Conservation (phyloP, 2,888 invertebrate species). For the Metalampra italica region DNA sequence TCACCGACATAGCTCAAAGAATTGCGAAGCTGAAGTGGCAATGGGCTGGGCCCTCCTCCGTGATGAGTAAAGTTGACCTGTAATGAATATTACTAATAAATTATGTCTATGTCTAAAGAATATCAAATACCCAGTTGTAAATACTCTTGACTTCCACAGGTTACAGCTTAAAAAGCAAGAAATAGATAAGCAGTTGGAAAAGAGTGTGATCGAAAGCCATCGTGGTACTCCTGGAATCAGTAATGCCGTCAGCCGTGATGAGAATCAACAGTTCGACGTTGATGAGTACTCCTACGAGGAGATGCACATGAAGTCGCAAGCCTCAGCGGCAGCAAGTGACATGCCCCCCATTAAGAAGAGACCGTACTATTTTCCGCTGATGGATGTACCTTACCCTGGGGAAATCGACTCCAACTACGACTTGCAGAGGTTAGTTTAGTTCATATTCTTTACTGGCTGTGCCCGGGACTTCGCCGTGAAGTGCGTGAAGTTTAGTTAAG, state of each 20-base stretch:
- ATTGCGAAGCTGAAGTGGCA: no score
- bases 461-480: no score
- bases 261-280: conserved; percentile 54
- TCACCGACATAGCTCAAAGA: no score
- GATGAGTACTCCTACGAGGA: conserved; percentile 38
- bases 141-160: conserved; percentile 28
- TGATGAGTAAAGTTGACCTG: no score
- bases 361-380: conserved; percentile 51
- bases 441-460: no score
- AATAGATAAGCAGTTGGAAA: conserved; percentile 42
- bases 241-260: conserved; percentile 17
- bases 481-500: no score
- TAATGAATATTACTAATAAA: no score
- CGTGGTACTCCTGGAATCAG: conserved; percentile 14
- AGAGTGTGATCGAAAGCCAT: conserved; percentile 19
- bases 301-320: conserved; percentile 37
- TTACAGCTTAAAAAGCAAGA: conserved; percentile 54
- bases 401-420: conserved; percentile 58
- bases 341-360: conserved; percentile 32
- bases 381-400: conserved; percentile 60
- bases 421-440: conserved; percentile 46
- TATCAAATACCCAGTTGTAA: no score
- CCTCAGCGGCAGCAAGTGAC: conserved; percentile 26
- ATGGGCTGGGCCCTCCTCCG: no score
- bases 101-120: no score